Conservation (phyloP, 2,888 invertebrate genomes). For the Sinhomidia bicolor region DNA sequence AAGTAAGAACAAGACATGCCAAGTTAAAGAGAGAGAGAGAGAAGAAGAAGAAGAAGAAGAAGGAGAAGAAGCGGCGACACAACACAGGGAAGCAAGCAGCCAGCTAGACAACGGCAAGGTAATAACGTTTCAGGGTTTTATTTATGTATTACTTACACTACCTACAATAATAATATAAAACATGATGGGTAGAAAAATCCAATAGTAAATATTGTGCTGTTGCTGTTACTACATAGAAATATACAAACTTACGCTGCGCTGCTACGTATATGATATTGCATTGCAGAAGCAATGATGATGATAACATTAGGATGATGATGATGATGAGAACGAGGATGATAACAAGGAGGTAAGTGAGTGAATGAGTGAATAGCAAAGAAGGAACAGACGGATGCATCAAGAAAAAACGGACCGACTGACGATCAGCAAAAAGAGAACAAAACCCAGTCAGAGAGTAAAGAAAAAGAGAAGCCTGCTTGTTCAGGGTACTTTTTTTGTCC, state of each 20-base stretch:
- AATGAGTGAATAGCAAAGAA: too few species aligned
- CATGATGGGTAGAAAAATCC: constrained; percentile 8
- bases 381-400: constrained; percentile 27
- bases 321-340: constrained; percentile 2
- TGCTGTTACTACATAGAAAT: neutral
- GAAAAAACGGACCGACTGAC: constrained; percentile 53
- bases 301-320: neutral
- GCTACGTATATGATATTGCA: neutral
- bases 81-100: neutral
- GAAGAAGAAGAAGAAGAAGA: too few species aligned
- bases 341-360: constrained; percentile 43
- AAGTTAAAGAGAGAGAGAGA: neutral
- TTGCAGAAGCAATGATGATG: neutral
- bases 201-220: neutral
- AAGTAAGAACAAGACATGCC: neutral
- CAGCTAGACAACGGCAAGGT: too few species aligned
- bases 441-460: neutral
- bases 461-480: neutral
- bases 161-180: neutral
- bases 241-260: too few species aligned
- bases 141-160: neutral
- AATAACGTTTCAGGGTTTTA: neutral
- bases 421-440: constrained; percentile 49
- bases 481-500: constrained; percentile 17
- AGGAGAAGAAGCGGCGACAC: too few species aligned